A percentile compares a stretch with the other conserved stretches of the same genome.
Conservation (phyloP, 2,888 invertebrate species). For the Hemaris fuciformis region DNA sequence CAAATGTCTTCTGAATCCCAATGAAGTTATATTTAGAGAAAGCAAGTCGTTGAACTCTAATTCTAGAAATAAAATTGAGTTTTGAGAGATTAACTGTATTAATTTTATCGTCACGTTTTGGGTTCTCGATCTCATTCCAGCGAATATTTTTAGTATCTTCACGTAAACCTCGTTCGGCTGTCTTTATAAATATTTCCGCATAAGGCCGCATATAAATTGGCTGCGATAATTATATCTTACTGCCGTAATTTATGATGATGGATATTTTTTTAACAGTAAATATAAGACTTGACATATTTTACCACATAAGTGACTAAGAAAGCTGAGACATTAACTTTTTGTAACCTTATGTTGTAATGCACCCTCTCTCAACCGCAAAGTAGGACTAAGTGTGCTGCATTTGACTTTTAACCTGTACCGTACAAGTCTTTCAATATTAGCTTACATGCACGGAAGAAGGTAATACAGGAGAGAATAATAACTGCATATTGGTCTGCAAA, state of each 20-base stretch:
- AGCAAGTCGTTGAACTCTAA: neutral
- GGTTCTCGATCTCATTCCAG: neutral
- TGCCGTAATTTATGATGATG: neutral
- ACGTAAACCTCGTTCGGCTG: neutral
- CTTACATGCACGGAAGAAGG: too few species aligned
- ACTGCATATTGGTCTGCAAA: too few species aligned
- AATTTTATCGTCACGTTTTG: neutral
- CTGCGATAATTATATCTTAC: neutral
- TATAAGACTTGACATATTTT: too few species aligned
- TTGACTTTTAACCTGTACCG: too few species aligned
- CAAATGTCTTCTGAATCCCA: neutral
- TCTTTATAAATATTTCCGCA: neutral
- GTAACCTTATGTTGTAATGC: too few species aligned
- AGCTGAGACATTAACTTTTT: too few species aligned
- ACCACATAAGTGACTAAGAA: too few species aligned
- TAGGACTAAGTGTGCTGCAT: too few species aligned
- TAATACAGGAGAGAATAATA: too few species aligned
- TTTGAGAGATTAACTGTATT: neutral
- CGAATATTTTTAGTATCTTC: neutral
- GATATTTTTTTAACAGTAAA: too few species aligned
- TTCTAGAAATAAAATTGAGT: neutral
- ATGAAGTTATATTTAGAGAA: neutral
- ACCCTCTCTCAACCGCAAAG: neutral
- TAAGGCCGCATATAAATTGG: neutral
- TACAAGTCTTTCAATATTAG: too few species aligned